These are phyloP conservation scores for Spodoptera litura DNA, from an alignment of 1,140 invertebrate genomes.

Conservation along the genomic window DNA sequence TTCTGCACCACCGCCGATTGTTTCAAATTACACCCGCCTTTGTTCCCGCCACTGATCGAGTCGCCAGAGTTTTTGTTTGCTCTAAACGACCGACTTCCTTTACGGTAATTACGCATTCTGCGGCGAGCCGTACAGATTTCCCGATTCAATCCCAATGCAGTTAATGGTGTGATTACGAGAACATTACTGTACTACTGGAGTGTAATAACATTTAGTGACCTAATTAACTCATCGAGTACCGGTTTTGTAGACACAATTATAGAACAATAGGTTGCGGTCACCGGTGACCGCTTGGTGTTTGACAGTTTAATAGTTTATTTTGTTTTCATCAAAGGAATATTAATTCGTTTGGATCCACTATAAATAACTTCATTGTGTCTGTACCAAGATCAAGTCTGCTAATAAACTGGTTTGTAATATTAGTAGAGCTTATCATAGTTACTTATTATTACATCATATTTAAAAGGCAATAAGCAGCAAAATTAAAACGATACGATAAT, in stretches of 20 bases:
- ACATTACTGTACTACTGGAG: not conserved
- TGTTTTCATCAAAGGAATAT: not conserved
- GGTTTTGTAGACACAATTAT: no score
- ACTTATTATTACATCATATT: not conserved
- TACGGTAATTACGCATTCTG: conserved; percentile 83
- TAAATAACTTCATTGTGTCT: no score
- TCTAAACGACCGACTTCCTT: conserved; percentile 80
- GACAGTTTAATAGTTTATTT: conserved; percentile 17
- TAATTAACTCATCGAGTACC: no score
- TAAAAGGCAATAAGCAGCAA: conserved; percentile 13
- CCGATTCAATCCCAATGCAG: conserved; percentile 57
- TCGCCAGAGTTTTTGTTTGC: conserved; percentile 80
- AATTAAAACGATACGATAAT: conserved; percentile 41
- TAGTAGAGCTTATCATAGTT: not conserved
- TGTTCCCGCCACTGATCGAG: conserved; percentile 81
- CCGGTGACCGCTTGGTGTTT: no score
- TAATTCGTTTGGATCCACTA: no score
- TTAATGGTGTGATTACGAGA: conserved; percentile 31
- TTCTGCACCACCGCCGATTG: conserved; percentile 79
- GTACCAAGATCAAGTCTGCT: no score
- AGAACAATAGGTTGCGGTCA: no score
- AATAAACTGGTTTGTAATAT: not conserved
- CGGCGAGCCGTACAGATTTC: conserved; percentile 66
- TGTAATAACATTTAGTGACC: conserved; percentile 13
- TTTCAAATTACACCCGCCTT: conserved; percentile 84